Base-by-base conservation (phyloP, 2,113 vertebrate species). In the Naja naja region DNA sequence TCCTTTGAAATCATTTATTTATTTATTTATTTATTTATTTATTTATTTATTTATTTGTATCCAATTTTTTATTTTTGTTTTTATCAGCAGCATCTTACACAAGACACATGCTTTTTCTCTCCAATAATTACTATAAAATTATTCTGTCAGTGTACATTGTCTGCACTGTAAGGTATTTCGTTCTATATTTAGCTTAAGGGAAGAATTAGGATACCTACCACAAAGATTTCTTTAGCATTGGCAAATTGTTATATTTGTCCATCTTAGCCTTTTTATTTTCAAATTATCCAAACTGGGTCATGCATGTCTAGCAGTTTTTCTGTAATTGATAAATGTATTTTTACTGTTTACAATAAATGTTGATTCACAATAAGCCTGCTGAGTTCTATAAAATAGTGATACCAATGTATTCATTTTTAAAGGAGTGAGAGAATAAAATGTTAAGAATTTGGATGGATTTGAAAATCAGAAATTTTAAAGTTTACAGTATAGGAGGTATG, bases 171-270 rank as follows among this genome's bases (percentile, higher is more conserved):
- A 2, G 64, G 58, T 96, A 30, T 91, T 96, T 94, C 56, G 92
- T 93, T 93, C 85, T 94, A 86, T 91, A 94, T 95, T 91, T 95
- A 0, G n/a, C 96, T 91, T 90, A 27, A 6, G 94, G 95, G 88
- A 25, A 93, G 92, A 93, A 95, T 89, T 89, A 64, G 93, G 93
- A 56, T 94, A 55, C 88, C 94, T 96, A 96, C 95, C 95, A 93
- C 92, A 55, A 55, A 95, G 95, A 96, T 96, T 95, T 96, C 93
- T 43, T 96, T 90, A 93, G 91, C 47, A 0, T 90, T 89, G 25
- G 94, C 93, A 43, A 94, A 95, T 90, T 92, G 94, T 95, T 95
- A 91, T 94, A 92, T 95, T 96, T 96, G 95, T 97, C 95, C 93
- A 95, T 95, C 95, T 92, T 95, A 93, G 47, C 95, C 91, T 92